Conservation (phyloP, 2,888 invertebrate species). For the Tetropium fuscum region DNA sequence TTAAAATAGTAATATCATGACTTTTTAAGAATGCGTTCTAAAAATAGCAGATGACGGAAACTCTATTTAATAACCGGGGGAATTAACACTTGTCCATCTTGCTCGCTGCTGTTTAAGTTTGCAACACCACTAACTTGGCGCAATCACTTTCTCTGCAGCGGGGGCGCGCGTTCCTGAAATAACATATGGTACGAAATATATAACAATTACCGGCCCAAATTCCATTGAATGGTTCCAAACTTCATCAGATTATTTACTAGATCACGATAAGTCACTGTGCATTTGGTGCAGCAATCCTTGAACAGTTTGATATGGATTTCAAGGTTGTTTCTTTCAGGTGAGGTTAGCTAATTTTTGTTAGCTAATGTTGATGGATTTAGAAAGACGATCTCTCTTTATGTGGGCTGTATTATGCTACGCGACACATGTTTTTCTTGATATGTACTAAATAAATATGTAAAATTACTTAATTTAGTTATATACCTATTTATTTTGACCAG, state of each 20-base stretch:
- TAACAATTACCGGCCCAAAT: slow-evolving; percentile 8
- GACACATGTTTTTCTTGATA: no score
- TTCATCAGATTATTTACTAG: background rate
- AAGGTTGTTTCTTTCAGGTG: background rate
- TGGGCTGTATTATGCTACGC: no score
- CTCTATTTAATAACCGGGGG: background rate
- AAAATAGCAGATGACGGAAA: slow-evolving; percentile 12
- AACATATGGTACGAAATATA: slow-evolving; percentile 27
- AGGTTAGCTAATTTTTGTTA: background rate
- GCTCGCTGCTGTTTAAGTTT: slow-evolving; percentile 2
- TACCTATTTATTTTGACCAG: no score
- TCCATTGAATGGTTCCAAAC: slow-evolving; percentile 2
- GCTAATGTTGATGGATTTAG: no score
- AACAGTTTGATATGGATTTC: background rate
- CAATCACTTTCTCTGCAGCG: slow-evolving; percentile 33
- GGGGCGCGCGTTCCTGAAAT: slow-evolving; percentile 27
- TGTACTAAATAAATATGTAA: no score
- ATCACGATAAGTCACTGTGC: background rate
- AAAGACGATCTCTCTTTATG: no score
- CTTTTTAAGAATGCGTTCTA: no score
- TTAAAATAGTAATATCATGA: no score
- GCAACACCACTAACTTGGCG: slow-evolving; percentile 24
- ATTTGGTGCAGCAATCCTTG: background rate
- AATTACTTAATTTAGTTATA: no score
- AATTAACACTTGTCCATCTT: slow-evolving; percentile 9